phyloP scores from a whole-genome alignment of 2,888 invertebrate genomes.

The Epistrophe grossulariae region DNA sequence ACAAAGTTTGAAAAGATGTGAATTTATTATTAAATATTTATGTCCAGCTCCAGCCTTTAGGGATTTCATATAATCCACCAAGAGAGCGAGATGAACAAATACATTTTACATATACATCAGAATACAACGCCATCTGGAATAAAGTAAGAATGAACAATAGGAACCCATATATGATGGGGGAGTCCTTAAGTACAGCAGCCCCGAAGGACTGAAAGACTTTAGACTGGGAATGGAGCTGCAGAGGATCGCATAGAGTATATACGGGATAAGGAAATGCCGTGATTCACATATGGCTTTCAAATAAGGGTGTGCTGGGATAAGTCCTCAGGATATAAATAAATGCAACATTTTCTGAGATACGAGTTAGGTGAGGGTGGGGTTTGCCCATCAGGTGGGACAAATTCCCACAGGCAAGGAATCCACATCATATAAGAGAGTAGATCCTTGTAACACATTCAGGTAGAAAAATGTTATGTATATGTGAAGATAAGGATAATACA shows the following conservation, averaged over 20 bases:
- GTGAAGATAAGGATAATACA: not conserved
- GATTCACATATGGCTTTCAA: slow-evolving; percentile 55
- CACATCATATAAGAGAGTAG: slow-evolving; percentile 2
- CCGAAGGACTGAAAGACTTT: slow-evolving; percentile 21
- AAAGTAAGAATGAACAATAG: slow-evolving; percentile 20
- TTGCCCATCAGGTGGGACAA: slow-evolving; percentile 52
- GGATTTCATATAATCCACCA: slow-evolving; percentile 53
- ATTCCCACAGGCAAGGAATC: slow-evolving; percentile 44
- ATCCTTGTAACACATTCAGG: slow-evolving; percentile 34
- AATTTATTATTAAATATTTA: slow-evolving; percentile 68
- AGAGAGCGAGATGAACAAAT: slow-evolving; percentile 57
- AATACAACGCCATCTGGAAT: slow-evolving; percentile 45
- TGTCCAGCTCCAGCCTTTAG: slow-evolving; percentile 59
- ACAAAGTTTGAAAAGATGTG: slow-evolving; percentile 43
- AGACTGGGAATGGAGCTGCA: slow-evolving; percentile 30
- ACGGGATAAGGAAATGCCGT: slow-evolving; percentile 38
- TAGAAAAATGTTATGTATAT: slow-evolving; percentile 24
- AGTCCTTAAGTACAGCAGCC: slow-evolving; percentile 43
- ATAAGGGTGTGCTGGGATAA: slow-evolving; percentile 51
- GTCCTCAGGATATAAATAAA: slow-evolving; percentile 45
- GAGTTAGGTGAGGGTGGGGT: not conserved
- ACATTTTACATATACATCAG: slow-evolving; percentile 57
- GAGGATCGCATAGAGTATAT: slow-evolving; percentile 25
- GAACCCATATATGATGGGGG: slow-evolving; percentile 9
- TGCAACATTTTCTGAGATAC: not conserved